Evolutionary conservation across 1,140 invertebrate genomes (phyloP), one percentile per base, ranked within the genome.

Genomic region (Drosophila trapezifrons): DNA sequence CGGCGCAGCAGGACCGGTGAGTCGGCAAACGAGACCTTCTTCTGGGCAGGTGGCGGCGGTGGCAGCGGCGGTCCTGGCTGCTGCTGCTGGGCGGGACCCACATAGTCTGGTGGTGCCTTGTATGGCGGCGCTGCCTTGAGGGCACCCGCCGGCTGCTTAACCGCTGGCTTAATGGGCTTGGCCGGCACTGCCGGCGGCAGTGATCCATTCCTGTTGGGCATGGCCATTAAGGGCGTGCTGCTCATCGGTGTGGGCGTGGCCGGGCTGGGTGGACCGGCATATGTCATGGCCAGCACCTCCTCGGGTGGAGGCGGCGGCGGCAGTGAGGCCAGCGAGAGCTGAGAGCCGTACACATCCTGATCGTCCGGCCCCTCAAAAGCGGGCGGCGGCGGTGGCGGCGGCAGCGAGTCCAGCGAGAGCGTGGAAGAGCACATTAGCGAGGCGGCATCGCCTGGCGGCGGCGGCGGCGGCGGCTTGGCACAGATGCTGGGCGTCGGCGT

Each of bases 311-410:
- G 94, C 0, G 95, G 95, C 13, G 96, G 95, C 1, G 95, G 96
- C 3, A 96, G 90, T 4, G 95, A 95, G 29, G 94, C 93, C 10
- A 95, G 77, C 45, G 94, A 95, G 25, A 96, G 90, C 76, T 94
- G 95, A 0, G 95, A 96, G 2, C 95, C 95, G 15, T 94, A 94
- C 0, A 96, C 92, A 71, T 96, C 95, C 3, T 93, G 93, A 13
- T 93, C 93, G 58, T 94, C 93, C 9, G 65, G 12, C 0, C 93
- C 83, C 2, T 94, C 93, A 8, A 95, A 78, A 47, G 95, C 95
- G 2, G 93, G 93, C 0, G 95, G 95, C 4, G 95, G 95, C 1
- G 96, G 96, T 3, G 96, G 96, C 13, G 96, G 96, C 3, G 96
- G 96, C 52, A 96, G 82, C 10, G 95, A 96, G 56, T 96, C 95